Conservation (phyloP, 2,888 invertebrate genomes). For the Sarcophaga variegata region DNA sequence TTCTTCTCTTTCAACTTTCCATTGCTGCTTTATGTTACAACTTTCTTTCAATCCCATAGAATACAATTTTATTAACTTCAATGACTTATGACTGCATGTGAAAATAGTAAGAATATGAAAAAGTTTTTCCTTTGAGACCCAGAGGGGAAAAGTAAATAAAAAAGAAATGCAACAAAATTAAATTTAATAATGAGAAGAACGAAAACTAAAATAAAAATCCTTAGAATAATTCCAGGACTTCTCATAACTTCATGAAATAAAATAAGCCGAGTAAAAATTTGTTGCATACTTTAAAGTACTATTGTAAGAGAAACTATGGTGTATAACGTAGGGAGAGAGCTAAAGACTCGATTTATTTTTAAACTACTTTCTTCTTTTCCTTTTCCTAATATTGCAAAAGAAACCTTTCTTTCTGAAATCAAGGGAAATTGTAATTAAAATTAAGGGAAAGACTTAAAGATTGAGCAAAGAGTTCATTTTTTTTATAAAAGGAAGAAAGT, state of each 20-base stretch:
- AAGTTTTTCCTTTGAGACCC: slow-evolving; percentile 35
- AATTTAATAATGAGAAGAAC: background rate
- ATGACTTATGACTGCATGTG: background rate
- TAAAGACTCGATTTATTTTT: background rate
- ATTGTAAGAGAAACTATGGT: background rate
- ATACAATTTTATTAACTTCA: slow-evolving; percentile 47
- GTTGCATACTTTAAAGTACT: slow-evolving; percentile 26
- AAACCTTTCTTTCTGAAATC: background rate
- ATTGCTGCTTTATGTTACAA: background rate
- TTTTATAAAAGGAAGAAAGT: background rate
- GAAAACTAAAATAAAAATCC: background rate
- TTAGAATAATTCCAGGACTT: background rate
- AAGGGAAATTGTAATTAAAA: background rate
- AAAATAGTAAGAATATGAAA: slow-evolving; percentile 1
- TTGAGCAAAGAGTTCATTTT: background rate
- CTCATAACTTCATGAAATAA: background rate
- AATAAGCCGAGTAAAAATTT: slow-evolving; percentile 6
- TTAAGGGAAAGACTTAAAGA: background rate
- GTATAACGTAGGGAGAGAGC: background rate
- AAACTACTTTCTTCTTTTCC: background rate
- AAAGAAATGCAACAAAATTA: background rate
- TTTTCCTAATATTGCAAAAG: background rate
- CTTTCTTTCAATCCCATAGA: slow-evolving; percentile 20
- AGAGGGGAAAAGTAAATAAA: background rate
- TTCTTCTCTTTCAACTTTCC: background rate